Base-by-base conservation (phyloP, 92 coral and sea anemone species). In the Umimayanthus kanabou region DNA sequence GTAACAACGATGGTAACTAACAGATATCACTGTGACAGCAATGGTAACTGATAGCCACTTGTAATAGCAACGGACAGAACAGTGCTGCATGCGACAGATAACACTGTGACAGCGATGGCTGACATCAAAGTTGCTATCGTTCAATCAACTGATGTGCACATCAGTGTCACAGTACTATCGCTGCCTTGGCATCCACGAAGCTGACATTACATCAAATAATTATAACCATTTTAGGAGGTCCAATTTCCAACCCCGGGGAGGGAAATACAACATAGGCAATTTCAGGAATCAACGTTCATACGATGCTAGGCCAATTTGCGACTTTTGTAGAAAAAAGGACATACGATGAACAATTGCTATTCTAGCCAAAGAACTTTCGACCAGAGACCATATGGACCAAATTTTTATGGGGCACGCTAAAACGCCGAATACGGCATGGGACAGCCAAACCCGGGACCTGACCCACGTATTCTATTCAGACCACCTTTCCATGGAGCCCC, bases 221-320 rank as follows among this genome's bases (percentile, higher is more conserved):
- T 67, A 67, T 3, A 58, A 58, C 18, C 25, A 58, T 58, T 73
- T 73, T 73, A 73, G 77, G 77, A 33, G 45, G 23, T 18, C 42
- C 20, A 73, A 73, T 73, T 73, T 73, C n/a, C 45, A 73, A 73
- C 77, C 77, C 77, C 77, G 77, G 77, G 77, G 45, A 73, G 73
- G 73, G 73, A 23, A 45, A 29, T 30, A 73, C 22, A 33, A 73
- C 43, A 4, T 45, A 30, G 77, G 77, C 11, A 30, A 30, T 18
- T 73, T 30, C 37, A 39, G 77, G 4, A 73, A 73, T 5, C 77
- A 73, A 73, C 43, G 77, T 39, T 73, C 77, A 29, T 73, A 73
- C 22, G 43, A 73, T 18, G 43, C 45, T 29, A 73, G 77, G 43
- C 77, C 77, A 73, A 33, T 73, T 73, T 73, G 77, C 42, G 77